Conservation (phyloP, 1,140 invertebrate species). For the Brachionus rubens region DNA sequence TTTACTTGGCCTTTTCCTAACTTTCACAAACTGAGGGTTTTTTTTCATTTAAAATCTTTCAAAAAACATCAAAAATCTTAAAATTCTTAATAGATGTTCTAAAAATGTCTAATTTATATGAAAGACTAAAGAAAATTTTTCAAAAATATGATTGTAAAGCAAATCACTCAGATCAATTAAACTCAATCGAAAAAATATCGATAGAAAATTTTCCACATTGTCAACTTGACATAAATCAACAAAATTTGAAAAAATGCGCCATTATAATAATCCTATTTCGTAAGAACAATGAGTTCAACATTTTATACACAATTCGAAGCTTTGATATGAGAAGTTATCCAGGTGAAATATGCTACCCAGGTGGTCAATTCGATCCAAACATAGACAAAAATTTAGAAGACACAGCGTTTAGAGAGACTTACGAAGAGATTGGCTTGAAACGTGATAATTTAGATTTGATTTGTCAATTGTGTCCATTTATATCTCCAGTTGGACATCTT, state of each 20-base stretch:
- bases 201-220: constrained; percentile 32
- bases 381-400: neutral
- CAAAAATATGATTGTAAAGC: neutral
- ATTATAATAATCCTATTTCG: constrained; percentile 27
- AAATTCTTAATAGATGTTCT: no score
- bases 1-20: no score
- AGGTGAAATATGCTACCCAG: constrained; percentile 35
- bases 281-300: neutral
- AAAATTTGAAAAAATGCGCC: constrained; percentile 27
- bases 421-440: constrained; percentile 41
- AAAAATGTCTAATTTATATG: neutral
- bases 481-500: constrained; percentile 32
- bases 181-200: neutral
- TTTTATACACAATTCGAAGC: constrained; percentile 33
- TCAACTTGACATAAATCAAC: neutral
- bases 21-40: no score
- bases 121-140: constrained; percentile 3
- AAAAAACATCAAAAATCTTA: no score
- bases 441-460: constrained; percentile 10
- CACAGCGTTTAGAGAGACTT: constrained; percentile 26
- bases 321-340: neutral
- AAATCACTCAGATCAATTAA: neutral
- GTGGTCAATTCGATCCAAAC: constrained; percentile 20
- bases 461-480: constrained; percentile 31
- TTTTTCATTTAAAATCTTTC: no score